Conservation (phyloP, 2,797 vertebrate genomes). For the Hydrophis major region DNA sequence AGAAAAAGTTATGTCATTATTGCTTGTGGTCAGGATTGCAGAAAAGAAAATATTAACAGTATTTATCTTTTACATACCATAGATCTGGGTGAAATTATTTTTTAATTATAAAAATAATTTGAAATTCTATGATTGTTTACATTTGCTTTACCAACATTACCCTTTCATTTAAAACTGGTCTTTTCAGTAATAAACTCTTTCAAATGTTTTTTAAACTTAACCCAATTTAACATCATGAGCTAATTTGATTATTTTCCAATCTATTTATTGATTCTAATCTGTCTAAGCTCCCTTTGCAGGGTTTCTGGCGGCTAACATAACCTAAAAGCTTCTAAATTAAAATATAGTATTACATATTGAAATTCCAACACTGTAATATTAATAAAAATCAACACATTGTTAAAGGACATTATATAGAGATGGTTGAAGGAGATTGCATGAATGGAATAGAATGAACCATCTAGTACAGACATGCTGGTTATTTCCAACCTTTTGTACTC, state of each 20-base stretch:
- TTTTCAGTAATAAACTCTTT: background rate
- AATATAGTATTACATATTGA: background rate
- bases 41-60: background rate
- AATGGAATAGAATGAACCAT: conserved; percentile 14
- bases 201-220: background rate
- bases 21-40: background rate
- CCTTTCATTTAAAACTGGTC: conserved; percentile 6
- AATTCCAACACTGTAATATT: background rate
- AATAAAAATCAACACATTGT: background rate
- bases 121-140: background rate
- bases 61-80: background rate
- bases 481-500: conserved; percentile 27
- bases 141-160: background rate
- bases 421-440: background rate
- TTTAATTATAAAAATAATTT: background rate
- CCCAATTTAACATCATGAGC: background rate
- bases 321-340: background rate
- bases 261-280: background rate
- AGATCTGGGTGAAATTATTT: background rate
- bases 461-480: background rate
- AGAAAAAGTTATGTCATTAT: background rate
- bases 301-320: background rate
- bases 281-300: background rate
- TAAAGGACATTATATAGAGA: background rate
- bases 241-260: background rate